Evolutionary conservation across 2,888 invertebrate species (phyloP).

Genomic region (Camponotus fellah): DNA sequence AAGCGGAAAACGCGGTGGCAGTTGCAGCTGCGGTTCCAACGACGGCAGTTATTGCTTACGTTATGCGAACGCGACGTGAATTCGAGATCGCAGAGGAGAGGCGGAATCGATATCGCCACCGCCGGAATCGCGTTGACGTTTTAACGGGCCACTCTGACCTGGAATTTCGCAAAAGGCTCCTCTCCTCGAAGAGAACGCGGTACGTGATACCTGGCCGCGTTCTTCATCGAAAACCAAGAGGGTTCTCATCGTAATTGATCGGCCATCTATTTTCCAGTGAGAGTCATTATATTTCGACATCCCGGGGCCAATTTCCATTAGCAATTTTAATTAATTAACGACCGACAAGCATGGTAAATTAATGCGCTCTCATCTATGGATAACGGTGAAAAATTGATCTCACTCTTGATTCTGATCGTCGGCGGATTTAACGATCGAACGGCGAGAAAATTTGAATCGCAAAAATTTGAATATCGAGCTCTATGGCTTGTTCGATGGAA

Average conservation of each 20-base stretch:
- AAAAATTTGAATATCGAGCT: background rate
- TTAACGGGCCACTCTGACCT: conserved; percentile 22
- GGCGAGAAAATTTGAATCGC: background rate
- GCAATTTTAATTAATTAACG: conserved; percentile 71
- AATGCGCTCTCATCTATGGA: conserved; percentile 24
- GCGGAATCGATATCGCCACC: conserved; percentile 22
- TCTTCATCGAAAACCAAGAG: conserved; percentile 61
- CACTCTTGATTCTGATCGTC: background rate
- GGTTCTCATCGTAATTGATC: conserved; percentile 65
- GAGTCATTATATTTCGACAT: conserved; percentile 62
- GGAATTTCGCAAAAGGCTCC: conserved; percentile 13
- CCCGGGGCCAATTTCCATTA: conserved; percentile 57
- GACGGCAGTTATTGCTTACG: conserved; percentile 29
- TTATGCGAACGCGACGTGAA: conserved; percentile 22
- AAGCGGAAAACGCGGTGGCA: background rate
- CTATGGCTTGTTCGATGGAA: background rate
- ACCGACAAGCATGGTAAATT: conserved; percentile 31
- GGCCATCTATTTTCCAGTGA: conserved; percentile 65
- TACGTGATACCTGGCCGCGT: conserved; percentile 17
- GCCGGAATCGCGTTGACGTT: conserved; percentile 40
- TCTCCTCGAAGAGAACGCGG: background rate
- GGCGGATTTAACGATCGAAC: background rate
- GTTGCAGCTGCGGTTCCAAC: conserved; percentile 11
- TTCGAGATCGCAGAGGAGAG: conserved; percentile 11
- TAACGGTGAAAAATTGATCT: conserved; percentile 40